Percentiles rank a stretch among this genome's conserved stretches.
phyloP scores from a whole-genome alignment of 1,140 invertebrate species.

The Acromyrmex charruanus region DNA sequence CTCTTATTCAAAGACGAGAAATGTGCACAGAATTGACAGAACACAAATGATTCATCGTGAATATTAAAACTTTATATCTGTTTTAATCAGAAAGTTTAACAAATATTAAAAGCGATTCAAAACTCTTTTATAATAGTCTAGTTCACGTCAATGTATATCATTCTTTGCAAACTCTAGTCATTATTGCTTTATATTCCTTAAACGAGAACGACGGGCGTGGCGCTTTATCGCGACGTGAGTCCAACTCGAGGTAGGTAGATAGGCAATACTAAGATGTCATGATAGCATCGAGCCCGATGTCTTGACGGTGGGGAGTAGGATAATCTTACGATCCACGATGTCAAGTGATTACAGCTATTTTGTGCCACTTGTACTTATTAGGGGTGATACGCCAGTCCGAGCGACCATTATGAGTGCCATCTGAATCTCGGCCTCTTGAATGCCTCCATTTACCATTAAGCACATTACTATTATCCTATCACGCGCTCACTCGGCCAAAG shows the following conservation, averaged over 20 bases:
- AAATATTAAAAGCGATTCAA: background rate
- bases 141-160: background rate
- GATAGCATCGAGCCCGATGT: conserved; percentile 64
- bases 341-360: conserved; percentile 86
- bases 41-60: too few relatives aligned
- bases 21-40: too few relatives aligned
- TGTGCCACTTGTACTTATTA: conserved; percentile 87
- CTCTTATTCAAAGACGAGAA: too few relatives aligned
- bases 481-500: conserved; percentile 81
- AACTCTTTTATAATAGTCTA: background rate
- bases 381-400: conserved; percentile 83
- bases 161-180: background rate
- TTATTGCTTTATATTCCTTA: background rate
- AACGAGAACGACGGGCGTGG: conserved; percentile 1
- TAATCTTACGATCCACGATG: conserved; percentile 84
- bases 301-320: conserved; percentile 73
- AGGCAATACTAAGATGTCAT: conserved; percentile 46
- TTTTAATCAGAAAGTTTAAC: background rate
- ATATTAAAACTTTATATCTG: background rate
- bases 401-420: conserved; percentile 85
- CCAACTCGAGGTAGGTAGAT: background rate
- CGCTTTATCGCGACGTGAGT: conserved; percentile 23
- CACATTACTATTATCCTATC: conserved; percentile 87
- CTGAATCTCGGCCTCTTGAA: conserved; percentile 86
- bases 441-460: conserved; percentile 87